Base-by-base conservation (phyloP, 2,113 vertebrate genomes). In the Myiagra hebetior region DNA sequence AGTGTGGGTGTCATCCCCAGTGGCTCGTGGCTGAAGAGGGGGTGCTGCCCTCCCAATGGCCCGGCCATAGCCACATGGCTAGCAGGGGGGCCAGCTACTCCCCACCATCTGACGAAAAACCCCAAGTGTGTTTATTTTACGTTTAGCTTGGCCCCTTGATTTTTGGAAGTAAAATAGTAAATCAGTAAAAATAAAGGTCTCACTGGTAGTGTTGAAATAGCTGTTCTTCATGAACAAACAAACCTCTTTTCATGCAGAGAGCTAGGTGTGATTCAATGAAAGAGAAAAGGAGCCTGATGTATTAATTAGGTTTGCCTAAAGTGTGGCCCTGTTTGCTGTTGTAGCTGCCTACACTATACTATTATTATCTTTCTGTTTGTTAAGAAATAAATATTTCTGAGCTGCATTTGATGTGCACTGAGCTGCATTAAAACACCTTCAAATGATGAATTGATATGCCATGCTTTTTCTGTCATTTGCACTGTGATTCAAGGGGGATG, bases 61-160 rank as follows among this genome's bases (percentile, higher is more conserved):
- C 75, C 39, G 50, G 56, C 18, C 7, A 4, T 19, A 19, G 52
- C 17, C 8, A 5, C 41, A 9, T 0, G 2, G 42, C 39, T 24
- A 53, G 23, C 0, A 0, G 22, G 47, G 44, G 19, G 22, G 31
- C 2, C 2, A 3, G 67, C 31, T 4, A 0, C 41, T 80, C 53
- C 27, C 10, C 18, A 8, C 5, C 2, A 9, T 4, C 63, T 60
- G 56, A 27, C 46, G 53, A 74, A 73, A 56, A 49, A 18, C 0
- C 2, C n/a, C 12, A 53, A 41, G 31, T 8, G 49, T 56, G 19
- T 77, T 85, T 74, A 52, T 86, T 59, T 55, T 46, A 23, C 11
- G 1, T 69, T 31, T 72, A 65, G 14, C 33, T 81, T 69, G 49
- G 44, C 39, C 49, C 26, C 30, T 44, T 60, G 17, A 10, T 56